These are phyloP conservation scores for Aurelia coerulea DNA, from an alignment of 30 jellyfish, hydroid and myxozoan species.

Conservation along the genomic window DNA sequence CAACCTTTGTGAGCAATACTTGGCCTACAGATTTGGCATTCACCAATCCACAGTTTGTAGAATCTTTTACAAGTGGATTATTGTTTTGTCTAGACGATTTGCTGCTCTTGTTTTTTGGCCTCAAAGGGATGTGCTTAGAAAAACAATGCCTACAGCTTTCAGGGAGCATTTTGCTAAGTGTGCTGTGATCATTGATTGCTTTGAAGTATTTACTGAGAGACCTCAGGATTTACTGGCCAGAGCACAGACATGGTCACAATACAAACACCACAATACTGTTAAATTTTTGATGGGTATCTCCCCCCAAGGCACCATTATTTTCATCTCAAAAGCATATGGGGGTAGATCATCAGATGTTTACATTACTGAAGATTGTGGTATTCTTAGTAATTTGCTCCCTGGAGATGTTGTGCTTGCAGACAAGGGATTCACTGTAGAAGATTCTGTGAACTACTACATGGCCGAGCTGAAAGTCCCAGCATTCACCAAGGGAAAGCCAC, in stretches of 20 bases:
- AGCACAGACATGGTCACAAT: too few species aligned
- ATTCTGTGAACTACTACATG: conserved; percentile 4
- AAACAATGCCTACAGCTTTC: conserved; percentile 37
- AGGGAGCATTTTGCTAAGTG: conserved; percentile 29
- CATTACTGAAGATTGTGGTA: conserved; percentile 2
- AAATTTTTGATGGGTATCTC: not conserved
- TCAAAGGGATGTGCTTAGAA: conserved; percentile 12
- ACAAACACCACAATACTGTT: too few species aligned
- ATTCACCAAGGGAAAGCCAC: conserved; percentile 47
- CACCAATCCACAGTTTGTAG: not conserved
- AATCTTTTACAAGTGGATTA: not conserved
- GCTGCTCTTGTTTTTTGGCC: conserved; percentile 33
- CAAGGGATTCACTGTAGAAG: not conserved
- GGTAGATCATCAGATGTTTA: conserved; percentile 36
- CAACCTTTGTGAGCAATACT: conserved; percentile 4
- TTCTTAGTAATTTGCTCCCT: too few species aligned
- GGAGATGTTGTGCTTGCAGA: too few species aligned
- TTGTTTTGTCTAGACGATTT: not conserved
- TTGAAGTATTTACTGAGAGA: conserved; percentile 21
- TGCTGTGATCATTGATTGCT: conserved; percentile 24
- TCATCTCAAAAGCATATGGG: conserved; percentile 60
- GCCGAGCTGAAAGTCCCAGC: conserved; percentile 37
- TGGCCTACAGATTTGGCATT: not conserved
- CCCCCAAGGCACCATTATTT: conserved; percentile 42
- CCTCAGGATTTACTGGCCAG: too few species aligned